Evolutionary conservation across 2,797 vertebrate species (phyloP), one percentile per base, ranked within the genome.

Genomic region (Pantherophis alleghaniensis): DNA sequence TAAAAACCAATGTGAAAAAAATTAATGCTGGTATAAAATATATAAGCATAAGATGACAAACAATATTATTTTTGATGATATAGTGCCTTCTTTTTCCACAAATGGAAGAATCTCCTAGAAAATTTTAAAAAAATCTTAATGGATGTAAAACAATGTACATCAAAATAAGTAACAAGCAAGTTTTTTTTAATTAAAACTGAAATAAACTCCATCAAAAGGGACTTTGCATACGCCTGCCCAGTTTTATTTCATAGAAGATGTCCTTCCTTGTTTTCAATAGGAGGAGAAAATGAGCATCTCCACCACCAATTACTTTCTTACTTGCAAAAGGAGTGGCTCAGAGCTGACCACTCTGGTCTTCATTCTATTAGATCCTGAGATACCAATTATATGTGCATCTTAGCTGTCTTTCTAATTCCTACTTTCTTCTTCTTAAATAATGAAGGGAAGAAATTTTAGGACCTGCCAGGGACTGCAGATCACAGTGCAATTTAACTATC

Each of bases 191-290:
- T 55, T 55, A 57, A 57, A 57, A 86, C 74, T 88, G 53, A 74
- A 11, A 37, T 13, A 20, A 88, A 28, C 16, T 53, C 74, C 16
- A 69, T 7, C 20, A 90, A 42, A 47, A 28, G 51, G 22, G 55
- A 7, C 11, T 42, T 55, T 56, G 59, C 7, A 60, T 56, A 59
- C 22, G 14, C 16, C 18, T 32, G 12, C 18, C 61, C 59, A 57
- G 59, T 22, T 9, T 18, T 53, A 16, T 92, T 90, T 66, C 37
- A 2, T 12, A 63, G 56, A 90, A 92, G 88, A 90, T 83, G 91
- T 37, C 91, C 89, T 60, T 60, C 55, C 57, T 74, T 94, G 89
- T 83, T 88, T 91, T 90, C n/a, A 91, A 13, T 69, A 56, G 74
- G 86, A 92, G 59, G 51, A 87, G 24, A 83, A 90, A 47, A 90